A percentile compares a stretch with the other conserved stretches of the same genome.
These are phyloP conservation scores for Sarcophaga rosellei DNA, from an alignment of 2,888 invertebrate species.

Conservation along the genomic window DNA sequence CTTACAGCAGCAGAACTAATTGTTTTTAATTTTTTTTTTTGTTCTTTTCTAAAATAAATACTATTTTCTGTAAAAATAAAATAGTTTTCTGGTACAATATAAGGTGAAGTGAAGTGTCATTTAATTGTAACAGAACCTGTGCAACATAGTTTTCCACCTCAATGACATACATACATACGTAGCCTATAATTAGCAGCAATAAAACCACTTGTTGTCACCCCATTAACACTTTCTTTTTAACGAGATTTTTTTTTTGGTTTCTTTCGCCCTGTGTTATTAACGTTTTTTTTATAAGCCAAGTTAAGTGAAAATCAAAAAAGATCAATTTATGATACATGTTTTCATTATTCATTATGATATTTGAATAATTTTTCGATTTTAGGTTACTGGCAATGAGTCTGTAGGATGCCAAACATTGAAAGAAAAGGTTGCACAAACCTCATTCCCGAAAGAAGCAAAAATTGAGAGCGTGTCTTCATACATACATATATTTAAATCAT, in stretches of 20 bases:
- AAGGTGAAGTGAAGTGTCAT: constrained; percentile 50
- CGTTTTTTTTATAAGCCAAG: background rate
- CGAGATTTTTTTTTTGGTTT: background rate
- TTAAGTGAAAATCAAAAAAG: background rate
- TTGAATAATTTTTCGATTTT: background rate
- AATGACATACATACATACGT: constrained; percentile 11
- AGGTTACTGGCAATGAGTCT: too few species aligned
- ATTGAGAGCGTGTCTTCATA: background rate
- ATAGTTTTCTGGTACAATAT: background rate
- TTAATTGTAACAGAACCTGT: background rate
- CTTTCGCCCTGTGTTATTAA: background rate
- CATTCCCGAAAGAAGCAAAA: background rate
- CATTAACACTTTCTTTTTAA: constrained; percentile 51
- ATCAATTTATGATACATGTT: background rate
- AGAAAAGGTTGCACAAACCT: background rate
- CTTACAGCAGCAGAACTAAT: constrained; percentile 69
- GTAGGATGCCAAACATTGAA: too few species aligned
- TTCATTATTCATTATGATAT: background rate
- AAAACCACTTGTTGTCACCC: constrained; percentile 54
- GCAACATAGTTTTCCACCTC: constrained; percentile 6
- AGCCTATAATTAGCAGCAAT: constrained; percentile 40
- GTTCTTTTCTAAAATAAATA: background rate
- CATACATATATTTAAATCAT: too few species aligned
- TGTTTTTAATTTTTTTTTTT: constrained; percentile 40
- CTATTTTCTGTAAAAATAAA: background rate